These are phyloP conservation scores for Shargacucullia verbasci DNA, from an alignment of 2,888 invertebrate species.

Conservation along the genomic window DNA sequence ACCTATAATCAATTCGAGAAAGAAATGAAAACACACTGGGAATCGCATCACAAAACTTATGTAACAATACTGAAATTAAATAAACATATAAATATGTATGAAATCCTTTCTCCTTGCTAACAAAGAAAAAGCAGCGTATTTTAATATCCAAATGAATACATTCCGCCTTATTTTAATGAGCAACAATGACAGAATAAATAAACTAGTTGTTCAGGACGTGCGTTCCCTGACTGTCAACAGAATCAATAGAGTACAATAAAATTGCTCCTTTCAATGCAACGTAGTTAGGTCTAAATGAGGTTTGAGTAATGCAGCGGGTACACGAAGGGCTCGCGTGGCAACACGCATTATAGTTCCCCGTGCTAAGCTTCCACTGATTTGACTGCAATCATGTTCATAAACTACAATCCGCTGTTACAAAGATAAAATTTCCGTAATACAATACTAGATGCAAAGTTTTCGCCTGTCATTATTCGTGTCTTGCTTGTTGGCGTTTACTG, in stretches of 20 bases:
- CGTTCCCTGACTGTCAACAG: constrained; percentile 79
- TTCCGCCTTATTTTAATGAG: constrained; percentile 70
- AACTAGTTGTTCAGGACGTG: constrained; percentile 73
- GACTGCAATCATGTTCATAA: constrained; percentile 61
- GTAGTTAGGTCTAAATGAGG: constrained; percentile 87
- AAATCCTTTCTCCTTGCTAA: neutral
- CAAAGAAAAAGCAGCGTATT: neutral
- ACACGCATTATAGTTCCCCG: constrained; percentile 68
- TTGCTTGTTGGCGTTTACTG: constrained; percentile 47
- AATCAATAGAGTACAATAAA: constrained; percentile 88
- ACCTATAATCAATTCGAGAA: too few species aligned
- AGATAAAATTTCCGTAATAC: constrained; percentile 60
- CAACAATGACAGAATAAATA: constrained; percentile 74
- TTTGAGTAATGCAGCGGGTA: constrained; percentile 84
- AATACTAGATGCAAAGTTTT: constrained; percentile 55
- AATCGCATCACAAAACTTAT: too few species aligned
- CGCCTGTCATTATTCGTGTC: constrained; percentile 45
- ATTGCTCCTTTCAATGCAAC: constrained; percentile 84
- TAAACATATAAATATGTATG: neutral
- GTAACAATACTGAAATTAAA: too few species aligned
- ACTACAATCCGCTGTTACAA: constrained; percentile 46
- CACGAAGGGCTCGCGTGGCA: constrained; percentile 85
- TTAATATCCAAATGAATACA: constrained; percentile 46
- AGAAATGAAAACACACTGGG: too few species aligned
- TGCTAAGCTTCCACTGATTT: constrained; percentile 65